Evolutionary conservation across 1,140 invertebrate genomes (phyloP).

Genomic region (Archegozetes longisetosus): DNA sequence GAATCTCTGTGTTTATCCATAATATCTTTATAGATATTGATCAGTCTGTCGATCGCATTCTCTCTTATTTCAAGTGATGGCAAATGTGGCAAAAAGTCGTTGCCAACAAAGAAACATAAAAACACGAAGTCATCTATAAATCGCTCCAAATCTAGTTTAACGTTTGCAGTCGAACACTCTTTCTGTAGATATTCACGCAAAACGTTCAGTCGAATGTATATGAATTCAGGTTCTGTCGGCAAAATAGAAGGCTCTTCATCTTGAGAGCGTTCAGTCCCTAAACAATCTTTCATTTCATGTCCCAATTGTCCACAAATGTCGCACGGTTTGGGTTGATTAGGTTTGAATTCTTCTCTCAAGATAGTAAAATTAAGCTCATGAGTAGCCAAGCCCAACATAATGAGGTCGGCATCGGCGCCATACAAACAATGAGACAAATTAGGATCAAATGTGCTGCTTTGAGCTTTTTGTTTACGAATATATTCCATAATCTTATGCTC

Average conservation of each 20-base stretch:
- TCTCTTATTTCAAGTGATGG: slow-evolving; percentile 96
- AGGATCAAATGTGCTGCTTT: slow-evolving; percentile 79
- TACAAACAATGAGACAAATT: slow-evolving; percentile 95
- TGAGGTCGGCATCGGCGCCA: slow-evolving; percentile 59
- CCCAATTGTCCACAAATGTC: slow-evolving; percentile 89
- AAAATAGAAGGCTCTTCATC: not conserved
- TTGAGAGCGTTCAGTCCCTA: slow-evolving; percentile 29
- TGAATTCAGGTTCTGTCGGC: slow-evolving; percentile 52
- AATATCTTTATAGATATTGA: slow-evolving; percentile 77
- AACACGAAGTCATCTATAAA: slow-evolving; percentile 98
- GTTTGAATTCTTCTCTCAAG: slow-evolving; percentile 94
- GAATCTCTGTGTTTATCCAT: not conserved
- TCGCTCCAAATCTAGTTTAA: slow-evolving; percentile 39
- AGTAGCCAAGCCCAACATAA: slow-evolving; percentile 74
- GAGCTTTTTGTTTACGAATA: slow-evolving; percentile 83
- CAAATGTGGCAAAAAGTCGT: slow-evolving; percentile 96
- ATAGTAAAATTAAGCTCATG: slow-evolving; percentile 98
- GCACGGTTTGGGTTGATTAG: slow-evolving; percentile 87
- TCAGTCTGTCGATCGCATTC: slow-evolving; percentile 86
- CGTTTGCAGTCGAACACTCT: slow-evolving; percentile 17
- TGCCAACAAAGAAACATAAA: slow-evolving; percentile 99
- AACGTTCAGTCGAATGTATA: slow-evolving; percentile 80
- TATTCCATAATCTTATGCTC: slow-evolving; percentile 99
- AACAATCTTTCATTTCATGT: slow-evolving; percentile 93
- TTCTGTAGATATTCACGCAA: slow-evolving; percentile 84